Conservation (phyloP, 2,797 vertebrate species). For the Notolabrus celidotus region DNA sequence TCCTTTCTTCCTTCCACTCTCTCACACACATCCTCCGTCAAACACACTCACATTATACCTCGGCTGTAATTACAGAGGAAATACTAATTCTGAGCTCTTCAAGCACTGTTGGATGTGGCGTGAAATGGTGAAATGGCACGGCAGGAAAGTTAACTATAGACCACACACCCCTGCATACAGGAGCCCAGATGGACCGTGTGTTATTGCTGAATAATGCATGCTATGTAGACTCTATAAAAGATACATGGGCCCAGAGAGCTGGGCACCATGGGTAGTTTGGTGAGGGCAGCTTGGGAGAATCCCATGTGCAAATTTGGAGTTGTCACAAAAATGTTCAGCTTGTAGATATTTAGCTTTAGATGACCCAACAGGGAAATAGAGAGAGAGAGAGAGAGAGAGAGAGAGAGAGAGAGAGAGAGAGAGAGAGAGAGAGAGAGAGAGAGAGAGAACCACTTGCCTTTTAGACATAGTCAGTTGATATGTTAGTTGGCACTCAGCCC, state of each 20-base stretch:
- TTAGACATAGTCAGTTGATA: constrained; percentile 72
- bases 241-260: constrained; percentile 79
- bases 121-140: constrained; percentile 75
- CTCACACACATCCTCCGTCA: constrained; percentile 21
- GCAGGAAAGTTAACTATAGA: constrained; percentile 71
- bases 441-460: constrained; percentile 37
- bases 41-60: constrained; percentile 51
- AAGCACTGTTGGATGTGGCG: constrained; percentile 74
- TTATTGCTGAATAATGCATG: constrained; percentile 88
- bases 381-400: constrained; percentile 56
- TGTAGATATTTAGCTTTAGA: constrained; percentile 60
- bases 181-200: constrained; percentile 77
- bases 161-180: constrained; percentile 54
- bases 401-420: constrained; percentile 6
- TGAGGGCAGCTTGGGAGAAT: constrained; percentile 53
- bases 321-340: constrained; percentile 46
- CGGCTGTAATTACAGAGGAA: constrained; percentile 74
- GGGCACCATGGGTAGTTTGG: constrained; percentile 57
- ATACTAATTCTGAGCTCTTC: constrained; percentile 72
- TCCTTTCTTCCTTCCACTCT: constrained; percentile 1
- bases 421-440: too few relatives aligned
- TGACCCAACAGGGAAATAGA: constrained; percentile 54
- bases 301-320: constrained; percentile 54
- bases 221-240: constrained; percentile 87
- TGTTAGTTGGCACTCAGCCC: constrained; percentile 61